Conservation (phyloP, 2,113 vertebrate genomes). For the Butastur rufipennis region DNA sequence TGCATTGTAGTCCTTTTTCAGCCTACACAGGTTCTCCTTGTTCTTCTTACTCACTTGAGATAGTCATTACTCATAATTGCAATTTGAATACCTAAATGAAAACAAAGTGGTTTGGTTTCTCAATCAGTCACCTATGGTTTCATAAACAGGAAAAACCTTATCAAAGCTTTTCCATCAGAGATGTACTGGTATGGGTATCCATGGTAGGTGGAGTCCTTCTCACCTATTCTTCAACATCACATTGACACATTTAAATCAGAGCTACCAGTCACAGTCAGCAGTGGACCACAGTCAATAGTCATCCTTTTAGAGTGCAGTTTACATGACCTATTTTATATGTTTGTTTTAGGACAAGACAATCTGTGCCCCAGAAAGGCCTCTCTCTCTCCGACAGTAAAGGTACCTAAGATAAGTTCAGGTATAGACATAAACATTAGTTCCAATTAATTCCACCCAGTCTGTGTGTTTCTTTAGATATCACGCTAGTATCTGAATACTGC, state of each 20-base stretch:
- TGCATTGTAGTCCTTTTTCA: neutral
- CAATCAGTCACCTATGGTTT: neutral
- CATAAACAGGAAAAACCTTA: constrained; percentile 18
- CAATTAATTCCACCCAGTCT: neutral
- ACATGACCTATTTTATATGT: neutral
- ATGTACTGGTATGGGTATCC: rapidly evolving
- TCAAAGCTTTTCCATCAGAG: neutral
- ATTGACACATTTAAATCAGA: neutral
- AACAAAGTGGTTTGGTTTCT: neutral
- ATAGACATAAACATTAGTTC: neutral
- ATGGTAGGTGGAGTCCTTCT: neutral
- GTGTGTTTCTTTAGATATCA: neutral
- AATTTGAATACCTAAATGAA: neutral
- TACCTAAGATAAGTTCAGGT: neutral
- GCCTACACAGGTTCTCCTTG: neutral
- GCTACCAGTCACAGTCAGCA: neutral
- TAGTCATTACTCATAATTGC: neutral
- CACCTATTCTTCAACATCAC: neutral
- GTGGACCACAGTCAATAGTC: neutral
- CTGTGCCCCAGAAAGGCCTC: neutral
- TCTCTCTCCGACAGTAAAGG: neutral
- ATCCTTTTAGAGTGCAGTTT: neutral
- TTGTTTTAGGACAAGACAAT: neutral
- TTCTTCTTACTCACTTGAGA: neutral
- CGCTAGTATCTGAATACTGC: neutral